Percentiles rank a stretch among this genome's conserved stretches.
Evolutionary conservation across 2,888 invertebrate species (phyloP).

Genomic region (Carcina quercana): DNA sequence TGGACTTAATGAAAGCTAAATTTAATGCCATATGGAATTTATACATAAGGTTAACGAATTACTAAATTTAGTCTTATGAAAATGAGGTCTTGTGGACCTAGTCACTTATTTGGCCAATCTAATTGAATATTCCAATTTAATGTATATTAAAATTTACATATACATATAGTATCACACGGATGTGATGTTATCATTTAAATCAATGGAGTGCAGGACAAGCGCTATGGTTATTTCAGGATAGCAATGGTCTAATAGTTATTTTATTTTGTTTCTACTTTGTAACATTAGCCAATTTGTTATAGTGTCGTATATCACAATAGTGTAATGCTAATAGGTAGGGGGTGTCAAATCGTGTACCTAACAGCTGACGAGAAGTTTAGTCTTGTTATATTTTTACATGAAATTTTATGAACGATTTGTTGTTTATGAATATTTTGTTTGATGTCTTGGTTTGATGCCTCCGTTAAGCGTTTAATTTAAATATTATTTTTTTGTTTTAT

Average conservation of each 20-base stretch:
- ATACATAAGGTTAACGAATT: conserved; percentile 74
- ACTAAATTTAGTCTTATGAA: conserved; percentile 72
- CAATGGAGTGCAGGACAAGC: conserved; percentile 72
- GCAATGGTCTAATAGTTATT: conserved; percentile 69
- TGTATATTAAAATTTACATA: conserved; percentile 57
- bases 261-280: conserved; percentile 66
- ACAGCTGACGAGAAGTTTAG: conserved; percentile 47
- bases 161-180: conserved; percentile 56
- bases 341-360: conserved; percentile 71
- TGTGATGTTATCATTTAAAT: conserved; percentile 58
- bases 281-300: conserved; percentile 74
- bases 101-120: conserved; percentile 73
- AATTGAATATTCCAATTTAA: conserved; percentile 72
- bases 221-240: conserved; percentile 67
- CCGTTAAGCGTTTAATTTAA: conserved; percentile 71
- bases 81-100: conserved; percentile 68
- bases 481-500: conserved; percentile 73
- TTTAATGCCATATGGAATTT: conserved; percentile 75
- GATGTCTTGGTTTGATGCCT: conserved; percentile 73
- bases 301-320: conserved; percentile 73
- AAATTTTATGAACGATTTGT: conserved; percentile 69
- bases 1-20: conserved; percentile 73
- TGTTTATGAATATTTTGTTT: conserved; percentile 67
- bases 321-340: conserved; percentile 68
- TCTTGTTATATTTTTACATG: conserved; percentile 68